These are phyloP conservation scores for Chlorodrepanis virens DNA, from an alignment of 2,113 vertebrate genomes.

Conservation along the genomic window DNA sequence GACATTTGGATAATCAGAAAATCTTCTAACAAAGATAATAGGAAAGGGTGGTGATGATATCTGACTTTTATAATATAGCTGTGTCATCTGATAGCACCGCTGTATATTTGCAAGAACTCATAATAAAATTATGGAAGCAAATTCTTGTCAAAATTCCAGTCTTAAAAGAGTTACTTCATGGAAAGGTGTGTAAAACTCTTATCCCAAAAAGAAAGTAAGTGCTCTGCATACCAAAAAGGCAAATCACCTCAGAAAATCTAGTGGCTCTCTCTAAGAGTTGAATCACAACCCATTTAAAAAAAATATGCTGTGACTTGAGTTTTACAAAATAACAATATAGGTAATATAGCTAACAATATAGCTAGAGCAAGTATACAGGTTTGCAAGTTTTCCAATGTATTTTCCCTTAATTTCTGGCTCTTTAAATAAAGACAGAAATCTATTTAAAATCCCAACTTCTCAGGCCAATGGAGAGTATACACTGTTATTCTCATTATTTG, in stretches of 20 bases:
- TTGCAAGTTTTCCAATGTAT: neutral
- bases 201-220: neutral
- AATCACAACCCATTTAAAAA: neutral
- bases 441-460: neutral
- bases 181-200: neutral
- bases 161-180: neutral
- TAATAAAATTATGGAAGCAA: neutral
- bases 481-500: neutral
- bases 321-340: neutral
- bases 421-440: neutral
- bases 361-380: neutral
- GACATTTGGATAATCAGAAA: neutral
- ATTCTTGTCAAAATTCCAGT: neutral
- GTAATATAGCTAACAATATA: fast-evolving
- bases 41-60: neutral
- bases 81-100: neutral
- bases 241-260: neutral
- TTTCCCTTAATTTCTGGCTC: neutral
- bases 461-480: neutral
- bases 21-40: neutral
- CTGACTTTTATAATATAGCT: neutral
- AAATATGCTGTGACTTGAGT: neutral
- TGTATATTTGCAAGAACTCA: neutral
- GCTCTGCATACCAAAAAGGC: neutral
- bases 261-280: neutral